phyloP scores from a whole-genome alignment of 2,888 invertebrate genomes.

The Hofmannophila pseudospretella region DNA sequence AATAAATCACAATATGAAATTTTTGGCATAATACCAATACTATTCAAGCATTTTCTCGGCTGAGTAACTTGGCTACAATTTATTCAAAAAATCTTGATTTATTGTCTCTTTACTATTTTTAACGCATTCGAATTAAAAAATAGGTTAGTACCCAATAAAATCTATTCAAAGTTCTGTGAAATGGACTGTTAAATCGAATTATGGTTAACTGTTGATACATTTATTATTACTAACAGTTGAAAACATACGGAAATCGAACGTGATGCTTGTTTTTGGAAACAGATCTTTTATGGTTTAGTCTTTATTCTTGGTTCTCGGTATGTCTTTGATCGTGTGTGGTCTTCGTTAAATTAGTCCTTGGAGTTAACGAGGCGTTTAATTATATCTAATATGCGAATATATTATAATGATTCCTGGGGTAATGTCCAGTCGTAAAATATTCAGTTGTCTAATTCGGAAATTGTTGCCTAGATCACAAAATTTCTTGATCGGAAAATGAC shows the following conservation, averaged over 20 bases:
- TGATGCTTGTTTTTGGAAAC: constrained; percentile 52
- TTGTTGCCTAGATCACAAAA: no score
- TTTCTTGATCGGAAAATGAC: no score
- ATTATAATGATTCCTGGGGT: no score
- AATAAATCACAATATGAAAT: neutral
- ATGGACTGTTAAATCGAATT: constrained; percentile 41
- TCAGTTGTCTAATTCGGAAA: no score
- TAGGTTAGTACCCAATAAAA: constrained; percentile 28
- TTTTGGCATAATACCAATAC: constrained; percentile 1
- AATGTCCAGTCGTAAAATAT: no score
- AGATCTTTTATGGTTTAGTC: constrained; percentile 52
- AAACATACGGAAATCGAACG: constrained; percentile 54
- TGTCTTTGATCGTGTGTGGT: constrained; percentile 69
- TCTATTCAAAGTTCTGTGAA: constrained; percentile 46
- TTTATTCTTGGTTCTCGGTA: constrained; percentile 34
- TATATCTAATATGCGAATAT: neutral
- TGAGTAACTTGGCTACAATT: neutral
- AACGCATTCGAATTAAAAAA: constrained; percentile 15
- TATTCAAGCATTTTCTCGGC: neutral
- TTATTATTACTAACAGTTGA: constrained; percentile 56
- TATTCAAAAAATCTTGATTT: constrained; percentile 1
- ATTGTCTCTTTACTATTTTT: constrained; percentile 5
- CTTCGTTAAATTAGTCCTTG: constrained; percentile 16
- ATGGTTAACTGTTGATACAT: constrained; percentile 60
- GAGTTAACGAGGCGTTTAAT: constrained; percentile 4